Conservation (phyloP, 35 echinoderm and acorn worm species). For the Lytechinus pictus region DNA sequence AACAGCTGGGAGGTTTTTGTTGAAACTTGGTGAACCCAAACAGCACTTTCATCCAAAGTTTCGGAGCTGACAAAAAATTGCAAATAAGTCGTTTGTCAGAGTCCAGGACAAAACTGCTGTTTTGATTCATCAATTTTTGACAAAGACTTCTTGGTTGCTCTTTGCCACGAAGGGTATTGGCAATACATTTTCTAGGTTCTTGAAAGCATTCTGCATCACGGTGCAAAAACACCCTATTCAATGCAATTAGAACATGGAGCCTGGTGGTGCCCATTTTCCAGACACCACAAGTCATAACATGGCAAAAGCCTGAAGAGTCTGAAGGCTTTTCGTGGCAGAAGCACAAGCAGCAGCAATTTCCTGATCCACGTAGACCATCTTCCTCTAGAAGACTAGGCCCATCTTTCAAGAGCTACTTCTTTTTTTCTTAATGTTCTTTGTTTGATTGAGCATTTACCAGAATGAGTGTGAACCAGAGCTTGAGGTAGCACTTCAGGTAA, state of each 20-base stretch:
- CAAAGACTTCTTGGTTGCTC: too few relatives aligned
- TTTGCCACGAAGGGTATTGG: too few relatives aligned
- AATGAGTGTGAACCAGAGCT: slow-evolving; percentile 25
- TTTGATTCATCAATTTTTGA: too few relatives aligned
- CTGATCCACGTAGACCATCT: not conserved
- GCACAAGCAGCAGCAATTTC: not conserved
- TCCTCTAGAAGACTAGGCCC: not conserved
- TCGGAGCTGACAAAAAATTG: too few relatives aligned
- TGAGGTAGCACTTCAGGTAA: slow-evolving; percentile 38
- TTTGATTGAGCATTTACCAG: slow-evolving; percentile 34
- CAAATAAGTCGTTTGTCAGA: too few relatives aligned
- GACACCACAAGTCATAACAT: not conserved
- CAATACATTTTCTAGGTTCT: too few relatives aligned
- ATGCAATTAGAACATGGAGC: not conserved
- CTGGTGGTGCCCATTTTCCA: not conserved
- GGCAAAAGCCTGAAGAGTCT: not conserved
- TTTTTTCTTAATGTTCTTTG: not conserved
- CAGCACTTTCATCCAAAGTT: too few relatives aligned
- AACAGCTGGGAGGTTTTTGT: too few relatives aligned
- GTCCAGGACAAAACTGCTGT: too few relatives aligned
- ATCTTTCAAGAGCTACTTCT: not conserved
- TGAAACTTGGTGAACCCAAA: too few relatives aligned
- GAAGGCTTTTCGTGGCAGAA: not conserved
- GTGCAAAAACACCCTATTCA: too few relatives aligned
- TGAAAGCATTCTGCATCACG: too few relatives aligned